These are phyloP conservation scores for Trididemnum clinides DNA, from an alignment of 23 tunicate species.

Conservation along the genomic window DNA sequence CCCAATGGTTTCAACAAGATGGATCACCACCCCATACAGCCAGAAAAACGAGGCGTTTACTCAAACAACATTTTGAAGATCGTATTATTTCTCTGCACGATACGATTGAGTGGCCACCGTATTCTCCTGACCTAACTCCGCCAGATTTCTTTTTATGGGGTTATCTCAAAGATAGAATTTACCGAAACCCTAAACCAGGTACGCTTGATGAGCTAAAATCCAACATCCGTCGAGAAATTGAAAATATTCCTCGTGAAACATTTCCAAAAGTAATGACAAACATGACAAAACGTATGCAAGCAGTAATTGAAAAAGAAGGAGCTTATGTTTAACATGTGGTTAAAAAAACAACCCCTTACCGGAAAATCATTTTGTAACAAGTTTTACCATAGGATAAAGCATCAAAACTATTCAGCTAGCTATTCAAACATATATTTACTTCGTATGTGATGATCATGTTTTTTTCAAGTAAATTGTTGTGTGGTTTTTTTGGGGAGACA, in stretches of 20 bases:
- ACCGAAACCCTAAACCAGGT: neutral
- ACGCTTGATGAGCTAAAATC: neutral
- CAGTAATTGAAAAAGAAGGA: slow-evolving; percentile 7
- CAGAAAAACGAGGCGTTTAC: slow-evolving; percentile 11
- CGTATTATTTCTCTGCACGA: slow-evolving; percentile 19
- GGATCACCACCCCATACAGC: slow-evolving; percentile 29
- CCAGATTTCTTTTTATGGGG: slow-evolving; percentile 21
- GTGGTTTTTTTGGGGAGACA: too few relatives aligned
- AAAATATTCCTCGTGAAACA: neutral
- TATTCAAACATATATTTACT: too few relatives aligned
- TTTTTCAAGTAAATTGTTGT: too few relatives aligned
- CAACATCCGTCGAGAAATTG: neutral
- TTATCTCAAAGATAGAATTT: neutral
- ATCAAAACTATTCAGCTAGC: too few relatives aligned
- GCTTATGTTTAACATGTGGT: slow-evolving; percentile 15
- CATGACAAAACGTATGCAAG: neutral
- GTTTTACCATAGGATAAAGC: too few relatives aligned
- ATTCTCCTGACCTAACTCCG: slow-evolving; percentile 9
- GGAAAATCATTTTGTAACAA: too few relatives aligned
- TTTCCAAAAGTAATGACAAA: slow-evolving; percentile 4
- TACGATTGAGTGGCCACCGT: slow-evolving; percentile 23
- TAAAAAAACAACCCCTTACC: neutral
- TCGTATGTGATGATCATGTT: too few relatives aligned
- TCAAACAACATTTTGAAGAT: neutral
- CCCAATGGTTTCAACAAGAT: slow-evolving; percentile 34